A percentile compares a stretch with the other conserved stretches of the same genome.
phyloP scores from a whole-genome alignment of 2,888 invertebrate species.

The Dione vanillae region DNA sequence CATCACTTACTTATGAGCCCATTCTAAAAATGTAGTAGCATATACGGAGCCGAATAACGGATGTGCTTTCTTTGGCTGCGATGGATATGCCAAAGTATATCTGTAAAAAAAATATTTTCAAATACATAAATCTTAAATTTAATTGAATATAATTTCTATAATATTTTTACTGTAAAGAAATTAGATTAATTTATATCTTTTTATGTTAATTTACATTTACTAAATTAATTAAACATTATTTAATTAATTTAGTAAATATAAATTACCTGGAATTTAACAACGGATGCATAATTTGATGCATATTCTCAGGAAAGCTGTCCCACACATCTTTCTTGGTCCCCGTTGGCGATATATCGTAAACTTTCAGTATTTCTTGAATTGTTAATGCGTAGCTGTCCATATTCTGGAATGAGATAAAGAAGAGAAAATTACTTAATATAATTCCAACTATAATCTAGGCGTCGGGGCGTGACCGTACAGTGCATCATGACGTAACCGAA shows the following conservation, averaged over 20 bases:
- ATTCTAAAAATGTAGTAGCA: conserved; percentile 88
- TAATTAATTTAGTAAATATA: too few species aligned
- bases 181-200: too few species aligned
- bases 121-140: too few species aligned
- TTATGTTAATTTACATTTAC: too few species aligned
- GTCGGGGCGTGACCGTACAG: too few species aligned
- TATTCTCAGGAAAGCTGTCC: conserved; percentile 88
- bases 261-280: conserved; percentile 88
- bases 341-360: conserved; percentile 88
- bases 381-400: conserved; percentile 92
- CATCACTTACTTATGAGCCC: conserved; percentile 87
- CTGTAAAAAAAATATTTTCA: conserved; percentile 54
- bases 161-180: too few species aligned
- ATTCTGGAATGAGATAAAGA: conserved; percentile 70
- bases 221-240: too few species aligned
- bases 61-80: conserved; percentile 78
- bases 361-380: conserved; percentile 91
- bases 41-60: conserved; percentile 88
- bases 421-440: too few species aligned
- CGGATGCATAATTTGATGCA: conserved; percentile 91
- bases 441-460: too few species aligned
- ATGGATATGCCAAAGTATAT: conserved; percentile 76
- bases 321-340: conserved; percentile 87
- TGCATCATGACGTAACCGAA: too few species aligned
- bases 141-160: too few species aligned